These are phyloP conservation scores for Formica aserva DNA, from an alignment of 2,888 invertebrate species.

Conservation along the genomic window DNA sequence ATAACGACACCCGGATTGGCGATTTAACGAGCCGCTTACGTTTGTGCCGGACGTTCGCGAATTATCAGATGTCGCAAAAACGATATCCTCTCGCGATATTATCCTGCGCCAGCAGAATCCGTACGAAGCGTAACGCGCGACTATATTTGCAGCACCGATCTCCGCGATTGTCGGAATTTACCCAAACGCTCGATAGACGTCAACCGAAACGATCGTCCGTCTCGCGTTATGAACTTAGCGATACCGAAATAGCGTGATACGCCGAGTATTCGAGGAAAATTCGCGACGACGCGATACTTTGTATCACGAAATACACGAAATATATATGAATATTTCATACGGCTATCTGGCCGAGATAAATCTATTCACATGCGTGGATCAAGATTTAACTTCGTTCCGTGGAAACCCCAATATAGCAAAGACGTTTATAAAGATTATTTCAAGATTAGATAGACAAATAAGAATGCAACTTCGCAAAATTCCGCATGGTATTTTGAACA, in stretches of 20 bases:
- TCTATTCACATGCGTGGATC: neutral
- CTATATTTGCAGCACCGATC: constrained; percentile 47
- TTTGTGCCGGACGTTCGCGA: constrained; percentile 55
- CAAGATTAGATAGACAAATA: neutral
- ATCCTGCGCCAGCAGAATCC: constrained; percentile 46
- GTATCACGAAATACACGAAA: neutral
- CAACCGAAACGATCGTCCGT: constrained; percentile 43
- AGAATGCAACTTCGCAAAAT: neutral
- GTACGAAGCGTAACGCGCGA: constrained; percentile 18
- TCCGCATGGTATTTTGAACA: neutral
- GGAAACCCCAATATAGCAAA: neutral
- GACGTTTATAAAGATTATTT: constrained; percentile 28
- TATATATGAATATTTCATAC: constrained; percentile 26
- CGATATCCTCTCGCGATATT: constrained; percentile 62
- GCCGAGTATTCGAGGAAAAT: neutral
- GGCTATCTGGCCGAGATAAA: constrained; percentile 1
- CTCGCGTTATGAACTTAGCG: constrained; percentile 41
- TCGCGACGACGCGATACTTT: constrained; percentile 24
- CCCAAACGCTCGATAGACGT: constrained; percentile 45
- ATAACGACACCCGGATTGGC: constrained; percentile 14
- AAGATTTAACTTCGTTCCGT: neutral
- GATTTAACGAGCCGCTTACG: constrained; percentile 59
- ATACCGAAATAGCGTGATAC: constrained; percentile 31
- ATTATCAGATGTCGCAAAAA: constrained; percentile 64
- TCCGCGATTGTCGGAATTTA: constrained; percentile 45